A percentile compares a stretch with the other conserved stretches of the same genome.
These are phyloP conservation scores for Orthonychiurus folsomi DNA, from an alignment of 2,888 invertebrate species.

Conservation along the genomic window DNA sequence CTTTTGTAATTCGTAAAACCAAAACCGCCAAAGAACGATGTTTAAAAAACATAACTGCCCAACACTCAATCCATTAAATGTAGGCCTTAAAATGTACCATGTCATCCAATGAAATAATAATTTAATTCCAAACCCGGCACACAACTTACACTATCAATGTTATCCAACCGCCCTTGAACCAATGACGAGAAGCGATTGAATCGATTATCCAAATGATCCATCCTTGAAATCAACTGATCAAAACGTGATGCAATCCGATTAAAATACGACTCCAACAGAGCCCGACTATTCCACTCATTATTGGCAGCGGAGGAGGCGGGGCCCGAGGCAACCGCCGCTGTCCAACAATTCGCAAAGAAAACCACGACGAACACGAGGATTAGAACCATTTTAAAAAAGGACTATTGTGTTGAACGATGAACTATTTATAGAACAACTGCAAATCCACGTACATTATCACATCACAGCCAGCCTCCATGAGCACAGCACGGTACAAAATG, in stretches of 20 bases:
- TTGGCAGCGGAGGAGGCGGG: background rate
- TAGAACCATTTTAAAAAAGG: background rate
- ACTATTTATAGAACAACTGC: conserved; percentile 1
- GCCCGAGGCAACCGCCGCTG: too few species aligned
- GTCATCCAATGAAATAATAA: too few species aligned
- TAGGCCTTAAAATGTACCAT: too few species aligned
- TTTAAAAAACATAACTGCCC: too few species aligned
- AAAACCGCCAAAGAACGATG: too few species aligned
- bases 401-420: too few species aligned
- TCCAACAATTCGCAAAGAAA: background rate
- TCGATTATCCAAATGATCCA: conserved; percentile 47
- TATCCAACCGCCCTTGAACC: conserved; percentile 34
- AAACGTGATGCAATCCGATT: conserved; percentile 29
- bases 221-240: conserved; percentile 45
- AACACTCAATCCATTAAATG: too few species aligned
- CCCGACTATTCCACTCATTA: background rate
- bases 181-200: conserved; percentile 45
- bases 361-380: background rate
- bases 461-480: too few species aligned
- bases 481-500: too few species aligned
- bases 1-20: too few species aligned
- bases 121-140: too few species aligned
- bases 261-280: conserved; percentile 7
- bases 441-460: too few species aligned
- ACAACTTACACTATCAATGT: conserved; percentile 36